Conservation (phyloP, 1,140 invertebrate species). For the Carposina sasakii region DNA sequence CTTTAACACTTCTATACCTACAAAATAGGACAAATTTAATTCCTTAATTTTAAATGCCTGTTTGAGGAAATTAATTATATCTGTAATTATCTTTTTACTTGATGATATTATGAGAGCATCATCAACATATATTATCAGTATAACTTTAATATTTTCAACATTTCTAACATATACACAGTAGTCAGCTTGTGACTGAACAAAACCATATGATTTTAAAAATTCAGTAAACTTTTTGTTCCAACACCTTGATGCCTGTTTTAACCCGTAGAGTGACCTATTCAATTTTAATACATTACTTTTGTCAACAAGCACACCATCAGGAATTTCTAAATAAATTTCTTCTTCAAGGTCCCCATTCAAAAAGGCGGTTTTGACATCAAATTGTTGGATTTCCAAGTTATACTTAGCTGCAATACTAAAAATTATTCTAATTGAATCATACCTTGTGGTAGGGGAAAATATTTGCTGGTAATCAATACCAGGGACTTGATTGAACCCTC, state of each 20-base stretch:
- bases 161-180: constrained; percentile 26
- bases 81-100: background rate
- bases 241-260: constrained; percentile 36
- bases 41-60: background rate
- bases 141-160: constrained; percentile 13
- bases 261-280: constrained; percentile 33
- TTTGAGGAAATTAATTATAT: background rate
- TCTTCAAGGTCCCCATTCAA: background rate
- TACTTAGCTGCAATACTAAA: constrained; percentile 15
- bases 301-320: constrained; percentile 10
- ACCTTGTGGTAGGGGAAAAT: constrained; percentile 51
- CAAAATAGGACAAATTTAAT: too few relatives aligned
- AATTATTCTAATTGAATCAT: constrained; percentile 48
- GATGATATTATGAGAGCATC: background rate
- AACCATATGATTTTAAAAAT: constrained; percentile 34
- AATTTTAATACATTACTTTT: constrained; percentile 20
- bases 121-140: background rate
- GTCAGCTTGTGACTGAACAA: constrained; percentile 26
- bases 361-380: constrained; percentile 1
- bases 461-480: constrained; percentile 61
- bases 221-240: constrained; percentile 38
- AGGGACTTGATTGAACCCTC: constrained; percentile 26
- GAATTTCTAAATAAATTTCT: background rate
- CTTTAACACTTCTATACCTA: too few relatives aligned
- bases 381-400: background rate